Base-by-base conservation (phyloP, 2,797 vertebrate species). In the Anas georgica region DNA sequence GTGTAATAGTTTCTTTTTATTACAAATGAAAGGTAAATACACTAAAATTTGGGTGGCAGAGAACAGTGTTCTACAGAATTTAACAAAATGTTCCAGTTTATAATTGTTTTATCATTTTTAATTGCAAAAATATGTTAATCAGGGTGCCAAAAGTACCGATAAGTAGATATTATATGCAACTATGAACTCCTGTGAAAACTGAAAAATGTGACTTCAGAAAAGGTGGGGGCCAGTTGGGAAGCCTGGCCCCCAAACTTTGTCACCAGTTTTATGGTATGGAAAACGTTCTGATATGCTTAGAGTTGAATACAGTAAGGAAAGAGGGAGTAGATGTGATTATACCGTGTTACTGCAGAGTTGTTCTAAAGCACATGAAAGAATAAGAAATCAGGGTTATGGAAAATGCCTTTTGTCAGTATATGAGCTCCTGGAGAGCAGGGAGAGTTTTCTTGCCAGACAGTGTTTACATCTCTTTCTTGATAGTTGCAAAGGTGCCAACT, bases 381-480 rank as follows among this genome's bases (percentile, higher is more conserved):
- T 55, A 74, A 73, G 35, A 64, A 77, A 33, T 70, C 67, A 52
- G 26, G 52, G 10, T 50, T 77, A 56, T 13, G 15, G 16, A 46
- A 50, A 33, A 8, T 72, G 33, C 1, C 21, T 90, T 82, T 69
- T 84, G 41, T 82, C 45, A 75, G 15, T 43, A 20, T 58, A 17
- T 48, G 33, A 23, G 9, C 73, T 91, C 35, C 43, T 82, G 52
- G 37, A 75, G 31, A 1, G 1, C 17, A 52, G 2, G 66, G 22
- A 17, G 17, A 17, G 46, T 80, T 86, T 91, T 83, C 25, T 75
- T 86, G 54, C 33, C 88, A 80, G 70, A 28, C 7, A 35, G 12
- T 37, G 46, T 95, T 91, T 69, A 14, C 25, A 17, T 91, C 41
- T 78, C 26, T 93, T 80, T 72, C 17, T 39, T 92, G 69, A 11